phyloP scores from a whole-genome alignment of 2,797 vertebrate genomes.

The Lerista edwardsae region DNA sequence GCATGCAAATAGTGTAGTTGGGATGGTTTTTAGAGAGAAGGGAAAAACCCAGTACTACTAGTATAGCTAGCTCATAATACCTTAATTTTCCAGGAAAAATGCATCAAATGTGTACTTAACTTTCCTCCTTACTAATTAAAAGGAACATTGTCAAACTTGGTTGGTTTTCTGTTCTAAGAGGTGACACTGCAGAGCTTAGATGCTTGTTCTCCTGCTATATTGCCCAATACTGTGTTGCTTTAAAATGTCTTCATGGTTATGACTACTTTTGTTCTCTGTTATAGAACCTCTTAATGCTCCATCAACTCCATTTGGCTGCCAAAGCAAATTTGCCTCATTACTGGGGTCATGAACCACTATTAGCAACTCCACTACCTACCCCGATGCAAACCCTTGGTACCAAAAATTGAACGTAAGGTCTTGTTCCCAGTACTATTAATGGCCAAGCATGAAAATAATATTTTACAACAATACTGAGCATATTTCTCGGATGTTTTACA shows the following conservation, averaged over 20 bases:
- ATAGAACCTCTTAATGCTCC: too few species aligned
- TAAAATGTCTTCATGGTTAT: too few species aligned
- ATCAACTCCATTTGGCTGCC: neutral
- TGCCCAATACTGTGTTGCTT: neutral
- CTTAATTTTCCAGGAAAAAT: constrained; percentile 38
- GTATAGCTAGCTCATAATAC: constrained; percentile 15
- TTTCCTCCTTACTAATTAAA: constrained; percentile 16
- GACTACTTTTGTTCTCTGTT: neutral
- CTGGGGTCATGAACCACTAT: neutral
- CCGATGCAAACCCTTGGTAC: neutral
- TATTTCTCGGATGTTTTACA: neutral
- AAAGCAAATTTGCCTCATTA: neutral
- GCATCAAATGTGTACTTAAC: constrained; percentile 21
- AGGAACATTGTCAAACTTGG: neutral
- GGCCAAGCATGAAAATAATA: neutral
- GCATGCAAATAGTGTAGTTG: constrained; percentile 39
- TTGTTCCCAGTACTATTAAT: neutral
- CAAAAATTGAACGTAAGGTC: neutral
- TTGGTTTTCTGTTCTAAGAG: neutral
- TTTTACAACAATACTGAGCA: neutral
- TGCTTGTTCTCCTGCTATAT: neutral
- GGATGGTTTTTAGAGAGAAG: constrained; percentile 30
- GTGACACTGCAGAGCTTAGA: neutral
- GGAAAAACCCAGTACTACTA: constrained; percentile 49
- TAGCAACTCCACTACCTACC: neutral